These are phyloP conservation scores for Zoroaster sp. DNA, from an alignment of 53 echinoderm and acorn worm genomes.

Conservation along the genomic window DNA sequence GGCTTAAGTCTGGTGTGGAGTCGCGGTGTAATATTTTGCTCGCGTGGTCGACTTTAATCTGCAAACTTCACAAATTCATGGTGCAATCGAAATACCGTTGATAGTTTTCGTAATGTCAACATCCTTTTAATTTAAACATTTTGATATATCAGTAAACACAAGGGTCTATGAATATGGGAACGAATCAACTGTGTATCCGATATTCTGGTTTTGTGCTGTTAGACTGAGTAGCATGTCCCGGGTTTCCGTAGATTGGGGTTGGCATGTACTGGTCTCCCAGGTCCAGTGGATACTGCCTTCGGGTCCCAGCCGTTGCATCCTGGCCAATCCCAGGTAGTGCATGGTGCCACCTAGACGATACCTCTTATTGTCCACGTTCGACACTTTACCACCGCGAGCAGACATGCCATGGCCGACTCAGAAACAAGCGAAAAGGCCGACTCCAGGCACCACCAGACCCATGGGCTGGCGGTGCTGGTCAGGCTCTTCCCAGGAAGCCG, in stretches of 20 bases:
- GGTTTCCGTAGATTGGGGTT: background rate
- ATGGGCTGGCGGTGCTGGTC: slow-evolving; percentile 32
- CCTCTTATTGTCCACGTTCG: slow-evolving; percentile 61
- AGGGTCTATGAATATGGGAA: too few species aligned
- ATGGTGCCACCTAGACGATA: slow-evolving; percentile 33
- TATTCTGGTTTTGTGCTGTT: background rate
- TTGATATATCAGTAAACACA: too few species aligned
- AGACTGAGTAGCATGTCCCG: background rate
- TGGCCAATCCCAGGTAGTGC: slow-evolving; percentile 37
- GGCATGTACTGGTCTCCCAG: background rate
- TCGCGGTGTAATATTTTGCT: too few species aligned
- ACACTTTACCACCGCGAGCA: slow-evolving; percentile 63
- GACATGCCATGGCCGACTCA: slow-evolving; percentile 62
- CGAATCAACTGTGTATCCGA: too few species aligned
- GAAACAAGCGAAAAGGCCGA: slow-evolving; percentile 39
- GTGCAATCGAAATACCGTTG: too few species aligned
- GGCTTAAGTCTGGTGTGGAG: too few species aligned
- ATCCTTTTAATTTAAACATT: too few species aligned
- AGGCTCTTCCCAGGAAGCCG: slow-evolving; percentile 17
- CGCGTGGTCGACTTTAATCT: too few species aligned
- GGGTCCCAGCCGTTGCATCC: slow-evolving; percentile 28
- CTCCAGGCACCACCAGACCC: slow-evolving; percentile 72
- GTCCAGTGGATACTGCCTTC: slow-evolving; percentile 17
- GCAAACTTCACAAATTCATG: too few species aligned
- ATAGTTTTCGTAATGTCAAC: too few species aligned